Evolutionary conservation across 2,888 invertebrate genomes (phyloP), one percentile per base, ranked within the genome.

Genomic region (Pyrgus malvae): DNA sequence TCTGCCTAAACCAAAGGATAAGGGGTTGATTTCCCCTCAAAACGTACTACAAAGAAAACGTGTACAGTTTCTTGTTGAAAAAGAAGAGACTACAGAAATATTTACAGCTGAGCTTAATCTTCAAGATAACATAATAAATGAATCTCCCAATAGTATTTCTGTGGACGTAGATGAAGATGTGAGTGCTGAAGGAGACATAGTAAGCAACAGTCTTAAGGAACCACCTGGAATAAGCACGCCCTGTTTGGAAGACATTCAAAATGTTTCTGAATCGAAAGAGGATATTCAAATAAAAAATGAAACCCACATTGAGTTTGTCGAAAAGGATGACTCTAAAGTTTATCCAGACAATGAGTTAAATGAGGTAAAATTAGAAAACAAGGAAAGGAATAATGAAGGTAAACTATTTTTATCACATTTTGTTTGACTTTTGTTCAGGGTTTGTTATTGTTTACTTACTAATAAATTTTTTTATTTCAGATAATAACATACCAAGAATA

Each of bases 51-150:
- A 92, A 69, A 91, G 94, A 70, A 94, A 93, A 90, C 93, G 93
- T 70, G 94, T 94, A 58, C 93, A 94, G 76, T 94, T 94, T 85
- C 84, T 93, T 69, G 94, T 94, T 41, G 93, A 93, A 84, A 93
- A 91, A 69, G 92, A 91, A 67, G 89, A 89, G 72, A 88, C 88
- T 19, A 89, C 83, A 68, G 78, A 87, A 6, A 89, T 90, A 55
- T 90, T 82, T 58, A 89, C 90, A n/a, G 90, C 90, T 1, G 89
- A 90, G 58, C 76, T 90, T 48, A 86, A 88, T 57, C 75, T 90
- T 50, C 81, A 87, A 60, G 81, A 81, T 66, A 78, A 72, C 54
- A 65, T 70, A n/a, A 64, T 70, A 6, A 69, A 65, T 42, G 74
- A 77, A 55, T 60, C 69, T 19, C 61, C 72, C n/a, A 65, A 65